Percentiles rank a stretch among this genome's conserved stretches.
phyloP scores from a whole-genome alignment of 2,797 vertebrate genomes.

The Hydrocynus forskahlii region DNA sequence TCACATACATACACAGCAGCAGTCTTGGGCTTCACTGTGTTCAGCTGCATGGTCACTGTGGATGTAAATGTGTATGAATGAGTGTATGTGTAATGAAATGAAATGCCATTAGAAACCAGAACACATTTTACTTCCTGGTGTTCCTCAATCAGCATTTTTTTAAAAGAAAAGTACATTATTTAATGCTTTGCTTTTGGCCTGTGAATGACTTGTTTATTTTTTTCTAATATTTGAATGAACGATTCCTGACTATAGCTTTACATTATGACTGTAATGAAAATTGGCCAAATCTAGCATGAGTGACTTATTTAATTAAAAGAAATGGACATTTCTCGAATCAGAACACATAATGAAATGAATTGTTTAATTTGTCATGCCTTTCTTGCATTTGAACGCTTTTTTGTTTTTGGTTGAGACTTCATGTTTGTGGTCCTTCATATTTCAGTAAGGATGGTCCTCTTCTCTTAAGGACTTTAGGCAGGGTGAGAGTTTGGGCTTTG shows the following conservation, averaged over 20 bases:
- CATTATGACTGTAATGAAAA: background rate
- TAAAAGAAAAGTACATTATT: no score
- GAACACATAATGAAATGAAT: background rate
- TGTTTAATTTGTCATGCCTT: background rate
- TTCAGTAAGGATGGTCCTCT: background rate
- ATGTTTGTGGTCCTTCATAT: background rate
- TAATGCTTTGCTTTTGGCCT: background rate
- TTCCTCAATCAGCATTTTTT: no score
- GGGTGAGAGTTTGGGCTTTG: background rate
- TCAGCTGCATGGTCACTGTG: constrained; percentile 74
- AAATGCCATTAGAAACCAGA: no score
- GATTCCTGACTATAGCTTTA: background rate
- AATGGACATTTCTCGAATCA: background rate
- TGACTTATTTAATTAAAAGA: background rate
- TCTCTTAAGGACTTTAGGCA: background rate
- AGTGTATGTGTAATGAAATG: constrained; percentile 2
- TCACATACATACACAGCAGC: background rate
- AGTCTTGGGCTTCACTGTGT: constrained; percentile 63
- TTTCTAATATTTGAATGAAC: background rate
- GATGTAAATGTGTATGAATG: constrained; percentile 54
- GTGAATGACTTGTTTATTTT: background rate
- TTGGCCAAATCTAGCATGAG: background rate
- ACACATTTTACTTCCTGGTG: no score
- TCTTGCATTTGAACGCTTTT: background rate
- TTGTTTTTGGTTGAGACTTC: background rate